Percentiles rank a stretch among this genome's conserved stretches.
phyloP scores from a whole-genome alignment of 2,113 vertebrate species.

The Agelaius phoeniceus region DNA sequence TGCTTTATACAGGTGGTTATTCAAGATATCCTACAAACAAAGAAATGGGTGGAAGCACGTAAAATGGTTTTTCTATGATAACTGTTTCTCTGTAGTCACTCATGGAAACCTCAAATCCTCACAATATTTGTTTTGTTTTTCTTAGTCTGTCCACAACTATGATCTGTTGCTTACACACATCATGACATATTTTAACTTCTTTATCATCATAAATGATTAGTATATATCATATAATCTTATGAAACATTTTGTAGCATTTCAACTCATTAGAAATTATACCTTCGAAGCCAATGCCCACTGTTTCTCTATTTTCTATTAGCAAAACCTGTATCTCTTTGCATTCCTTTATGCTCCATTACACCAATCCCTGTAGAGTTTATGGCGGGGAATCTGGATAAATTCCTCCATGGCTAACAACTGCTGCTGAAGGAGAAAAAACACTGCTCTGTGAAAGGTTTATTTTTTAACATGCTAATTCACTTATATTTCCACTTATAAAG shows the following conservation, averaged over 20 bases:
- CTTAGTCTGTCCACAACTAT: not conserved
- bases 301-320: not conserved
- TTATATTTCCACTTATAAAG: conserved; percentile 49
- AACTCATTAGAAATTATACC: not conserved
- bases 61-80: rapidly evolving
- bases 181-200: not conserved
- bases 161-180: no score
- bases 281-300: not conserved
- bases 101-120: not conserved
- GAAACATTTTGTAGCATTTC: not conserved
- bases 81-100: not conserved
- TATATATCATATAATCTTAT: not conserved
- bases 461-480: conserved; percentile 52
- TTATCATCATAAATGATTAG: not conserved
- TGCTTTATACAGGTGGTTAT: not conserved
- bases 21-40: not conserved
- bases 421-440: conserved; percentile 56
- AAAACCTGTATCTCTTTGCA: not conserved
- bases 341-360: not conserved
- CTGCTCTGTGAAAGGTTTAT: conserved; percentile 52
- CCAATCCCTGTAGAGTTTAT: not conserved
- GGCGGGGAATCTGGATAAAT: not conserved
- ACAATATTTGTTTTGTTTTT: not conserved
- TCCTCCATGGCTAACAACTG: conserved; percentile 44
- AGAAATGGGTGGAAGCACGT: not conserved